Evolutionary conservation across 2,113 vertebrate genomes (phyloP).

Genomic region (Bubo scandiacus): DNA sequence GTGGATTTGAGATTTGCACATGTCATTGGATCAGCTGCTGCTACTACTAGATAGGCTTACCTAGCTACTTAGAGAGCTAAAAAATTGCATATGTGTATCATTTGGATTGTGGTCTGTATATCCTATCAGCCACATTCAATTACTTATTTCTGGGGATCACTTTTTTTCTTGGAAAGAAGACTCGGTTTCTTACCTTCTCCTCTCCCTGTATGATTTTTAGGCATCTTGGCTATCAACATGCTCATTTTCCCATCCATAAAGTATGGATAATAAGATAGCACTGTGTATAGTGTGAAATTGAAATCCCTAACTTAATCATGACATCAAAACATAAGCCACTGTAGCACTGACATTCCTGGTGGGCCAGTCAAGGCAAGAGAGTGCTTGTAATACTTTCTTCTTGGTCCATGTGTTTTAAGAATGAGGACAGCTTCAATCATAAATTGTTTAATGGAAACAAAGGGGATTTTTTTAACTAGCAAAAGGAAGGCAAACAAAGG

Average conservation of each 20-base stretch:
- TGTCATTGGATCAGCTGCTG: constrained; percentile 15
- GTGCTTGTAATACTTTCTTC: neutral
- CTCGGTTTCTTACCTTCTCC: neutral
- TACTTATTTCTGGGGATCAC: neutral
- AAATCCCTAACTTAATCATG: neutral
- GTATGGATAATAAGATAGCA: neutral
- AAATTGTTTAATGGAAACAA: neutral
- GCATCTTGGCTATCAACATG: neutral
- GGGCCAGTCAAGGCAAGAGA: neutral
- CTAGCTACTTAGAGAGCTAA: neutral
- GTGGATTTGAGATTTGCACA: neutral
- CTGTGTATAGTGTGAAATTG: neutral
- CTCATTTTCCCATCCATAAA: neutral
- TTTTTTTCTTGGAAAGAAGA: neutral
- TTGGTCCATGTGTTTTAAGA: neutral
- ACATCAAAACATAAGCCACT: neutral
- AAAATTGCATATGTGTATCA: neutral
- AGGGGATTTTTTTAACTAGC: neutral
- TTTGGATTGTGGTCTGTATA: neutral
- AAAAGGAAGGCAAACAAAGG: neutral
- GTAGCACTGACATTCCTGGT: neutral
- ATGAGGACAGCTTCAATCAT: neutral
- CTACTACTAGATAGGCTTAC: constrained; percentile 19
- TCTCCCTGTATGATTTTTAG: neutral
- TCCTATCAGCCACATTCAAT: neutral